Evolutionary conservation across 2,797 vertebrate genomes (phyloP).

Genomic region (Octomys mimax): DNA sequence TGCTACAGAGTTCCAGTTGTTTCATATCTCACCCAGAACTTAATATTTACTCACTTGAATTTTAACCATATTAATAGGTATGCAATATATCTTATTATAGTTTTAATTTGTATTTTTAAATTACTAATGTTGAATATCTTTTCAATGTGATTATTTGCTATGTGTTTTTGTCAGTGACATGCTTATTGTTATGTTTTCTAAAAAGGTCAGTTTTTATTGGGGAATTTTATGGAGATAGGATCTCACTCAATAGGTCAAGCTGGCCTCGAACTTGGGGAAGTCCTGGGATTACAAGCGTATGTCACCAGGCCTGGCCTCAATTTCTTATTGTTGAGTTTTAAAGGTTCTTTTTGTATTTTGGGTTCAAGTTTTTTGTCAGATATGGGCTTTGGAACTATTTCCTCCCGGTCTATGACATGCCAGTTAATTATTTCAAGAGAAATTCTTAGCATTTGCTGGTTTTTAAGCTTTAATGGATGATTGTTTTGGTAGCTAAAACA

Average conservation of each 20-base stretch:
- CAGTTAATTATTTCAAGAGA: slow-evolving; percentile 46
- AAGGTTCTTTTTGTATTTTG: slow-evolving; percentile 41
- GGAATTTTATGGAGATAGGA: background rate
- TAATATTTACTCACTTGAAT: background rate
- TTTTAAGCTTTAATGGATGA: background rate
- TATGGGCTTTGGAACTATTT: slow-evolving; percentile 23
- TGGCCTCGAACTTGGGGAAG: background rate
- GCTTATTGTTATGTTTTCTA: background rate
- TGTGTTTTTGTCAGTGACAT: slow-evolving; percentile 13
- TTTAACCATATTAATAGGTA: background rate
- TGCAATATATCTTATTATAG: background rate
- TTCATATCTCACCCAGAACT: background rate
- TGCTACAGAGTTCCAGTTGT: background rate
- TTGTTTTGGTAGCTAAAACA: background rate
- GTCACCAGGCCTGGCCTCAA: background rate
- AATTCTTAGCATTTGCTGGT: background rate
- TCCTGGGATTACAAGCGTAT: background rate
- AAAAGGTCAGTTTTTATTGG: background rate
- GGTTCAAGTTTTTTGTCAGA: slow-evolving; percentile 35
- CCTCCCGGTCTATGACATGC: background rate
- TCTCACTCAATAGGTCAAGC: background rate
- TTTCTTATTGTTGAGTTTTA: slow-evolving; percentile 45
- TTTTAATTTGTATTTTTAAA: slow-evolving; percentile 26
- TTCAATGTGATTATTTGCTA: background rate
- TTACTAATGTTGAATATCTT: background rate